Conservation (phyloP, 2,888 invertebrate species). For the Mythimna vitellina region DNA sequence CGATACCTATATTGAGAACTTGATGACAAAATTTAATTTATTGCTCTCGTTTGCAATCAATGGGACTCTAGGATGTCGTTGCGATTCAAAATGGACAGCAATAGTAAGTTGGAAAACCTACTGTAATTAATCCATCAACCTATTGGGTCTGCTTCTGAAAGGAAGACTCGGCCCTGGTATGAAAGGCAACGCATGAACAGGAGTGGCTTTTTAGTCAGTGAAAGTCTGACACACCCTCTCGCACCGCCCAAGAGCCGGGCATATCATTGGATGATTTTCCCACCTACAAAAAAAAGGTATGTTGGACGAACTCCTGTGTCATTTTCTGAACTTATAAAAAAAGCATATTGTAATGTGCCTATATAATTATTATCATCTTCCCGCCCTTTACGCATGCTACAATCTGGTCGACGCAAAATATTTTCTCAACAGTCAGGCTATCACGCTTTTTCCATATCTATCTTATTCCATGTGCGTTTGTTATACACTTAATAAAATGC, state of each 20-base stretch:
- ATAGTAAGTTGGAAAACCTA: constrained; percentile 1
- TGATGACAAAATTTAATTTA: constrained; percentile 25
- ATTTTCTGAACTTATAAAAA: neutral
- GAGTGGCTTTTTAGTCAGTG: too few species aligned
- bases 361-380: neutral
- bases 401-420: neutral
- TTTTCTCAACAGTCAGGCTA: neutral
- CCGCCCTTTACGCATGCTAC: neutral
- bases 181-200: too few species aligned
- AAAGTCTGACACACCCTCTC: too few species aligned
- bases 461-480: neutral
- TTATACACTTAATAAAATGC: neutral
- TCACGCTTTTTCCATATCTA: neutral
- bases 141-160: too few species aligned
- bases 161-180: too few species aligned
- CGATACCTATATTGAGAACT: neutral
- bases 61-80: constrained; percentile 29
- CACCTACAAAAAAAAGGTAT: too few species aligned
- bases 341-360: neutral
- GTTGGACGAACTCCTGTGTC: neutral
- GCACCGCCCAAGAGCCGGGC: too few species aligned
- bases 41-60: constrained; percentile 20
- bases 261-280: too few species aligned
- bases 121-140: constrained; percentile 17
- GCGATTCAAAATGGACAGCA: constrained; percentile 8